phyloP scores from a whole-genome alignment of 2,888 invertebrate genomes.

The Ecliptopera silaceata region DNA sequence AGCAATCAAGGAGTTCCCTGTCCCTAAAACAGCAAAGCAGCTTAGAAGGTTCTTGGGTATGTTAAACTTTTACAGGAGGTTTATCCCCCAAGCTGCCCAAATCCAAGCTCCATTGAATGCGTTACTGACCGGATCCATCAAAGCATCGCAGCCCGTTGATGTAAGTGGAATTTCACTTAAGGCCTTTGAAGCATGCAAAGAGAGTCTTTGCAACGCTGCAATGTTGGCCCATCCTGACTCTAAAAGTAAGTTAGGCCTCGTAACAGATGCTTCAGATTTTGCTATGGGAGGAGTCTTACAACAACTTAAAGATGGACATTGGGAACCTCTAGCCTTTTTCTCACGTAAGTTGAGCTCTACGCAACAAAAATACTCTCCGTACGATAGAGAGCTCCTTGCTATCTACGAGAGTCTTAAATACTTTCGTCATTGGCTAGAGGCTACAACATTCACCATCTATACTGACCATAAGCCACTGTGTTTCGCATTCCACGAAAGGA shows the following conservation, averaged over 20 bases:
- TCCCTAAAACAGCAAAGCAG: not conserved
- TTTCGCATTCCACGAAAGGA: conserved; percentile 43
- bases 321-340: conserved; percentile 9
- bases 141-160: not conserved
- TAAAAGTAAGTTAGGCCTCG: conserved; percentile 41
- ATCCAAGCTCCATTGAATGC: conserved; percentile 2
- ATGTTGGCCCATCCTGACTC: conserved; percentile 48
- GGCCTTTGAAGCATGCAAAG: not conserved
- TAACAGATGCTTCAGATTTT: conserved; percentile 39
- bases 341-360: conserved; percentile 3
- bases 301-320: not conserved
- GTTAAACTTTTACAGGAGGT: conserved; percentile 24
- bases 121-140: not conserved
- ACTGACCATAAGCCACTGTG: conserved; percentile 52
- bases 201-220: conserved; percentile 41
- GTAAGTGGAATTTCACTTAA: not conserved
- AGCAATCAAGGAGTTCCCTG: conserved; percentile 5
- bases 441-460: conserved; percentile 7
- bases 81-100: conserved; percentile 23
- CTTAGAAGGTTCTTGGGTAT: conserved; percentile 5
- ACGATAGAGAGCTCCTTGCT: conserved; percentile 38
- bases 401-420: conserved; percentile 37
- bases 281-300: conserved; percentile 1
- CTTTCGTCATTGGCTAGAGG: conserved; percentile 26
- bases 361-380: conserved; percentile 4